These are phyloP conservation scores for Triplophysa yarkandensis DNA, from an alignment of 2,797 vertebrate species.

Conservation along the genomic window DNA sequence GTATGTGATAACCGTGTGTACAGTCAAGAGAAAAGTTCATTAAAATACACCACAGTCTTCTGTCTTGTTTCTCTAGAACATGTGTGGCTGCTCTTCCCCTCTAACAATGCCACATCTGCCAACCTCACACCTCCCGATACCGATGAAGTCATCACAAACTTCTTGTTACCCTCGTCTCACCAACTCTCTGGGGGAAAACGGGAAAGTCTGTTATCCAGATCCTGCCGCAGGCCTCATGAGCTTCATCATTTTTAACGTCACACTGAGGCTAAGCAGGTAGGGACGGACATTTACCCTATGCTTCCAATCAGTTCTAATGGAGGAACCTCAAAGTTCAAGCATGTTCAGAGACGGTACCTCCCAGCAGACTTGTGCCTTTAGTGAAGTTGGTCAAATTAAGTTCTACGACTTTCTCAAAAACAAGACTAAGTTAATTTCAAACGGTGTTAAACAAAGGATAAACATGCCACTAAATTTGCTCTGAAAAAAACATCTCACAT, in stretches of 20 bases:
- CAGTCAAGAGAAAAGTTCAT: slow-evolving; percentile 21
- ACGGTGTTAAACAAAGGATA: slow-evolving; percentile 13
- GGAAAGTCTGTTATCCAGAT: neutral
- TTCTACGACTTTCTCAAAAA: slow-evolving; percentile 21
- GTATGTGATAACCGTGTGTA: neutral
- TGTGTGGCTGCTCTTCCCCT: neutral
- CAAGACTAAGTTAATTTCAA: slow-evolving; percentile 17
- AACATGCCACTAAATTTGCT: slow-evolving; percentile 14
- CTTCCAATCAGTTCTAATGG: slow-evolving; percentile 39
- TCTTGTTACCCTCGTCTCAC: neutral
- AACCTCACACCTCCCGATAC: slow-evolving; percentile 4
- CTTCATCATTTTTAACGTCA: slow-evolving; percentile 25
- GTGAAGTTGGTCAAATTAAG: slow-evolving; percentile 36
- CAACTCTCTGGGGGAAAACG: neutral
- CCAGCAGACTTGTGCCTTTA: slow-evolving; percentile 1
- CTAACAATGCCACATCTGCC: slow-evolving; percentile 2
- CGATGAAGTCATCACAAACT: neutral
- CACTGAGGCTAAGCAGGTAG: slow-evolving; percentile 4
- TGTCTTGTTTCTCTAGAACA: neutral
- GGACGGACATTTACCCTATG: slow-evolving; percentile 2
- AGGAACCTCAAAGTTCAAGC: slow-evolving; percentile 24
- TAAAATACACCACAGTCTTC: neutral
- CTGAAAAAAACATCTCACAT: no score
- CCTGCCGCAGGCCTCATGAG: neutral
- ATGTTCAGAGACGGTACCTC: slow-evolving; percentile 20